Conservation (phyloP, 2,797 vertebrate species). For the Pristis pectinata region DNA sequence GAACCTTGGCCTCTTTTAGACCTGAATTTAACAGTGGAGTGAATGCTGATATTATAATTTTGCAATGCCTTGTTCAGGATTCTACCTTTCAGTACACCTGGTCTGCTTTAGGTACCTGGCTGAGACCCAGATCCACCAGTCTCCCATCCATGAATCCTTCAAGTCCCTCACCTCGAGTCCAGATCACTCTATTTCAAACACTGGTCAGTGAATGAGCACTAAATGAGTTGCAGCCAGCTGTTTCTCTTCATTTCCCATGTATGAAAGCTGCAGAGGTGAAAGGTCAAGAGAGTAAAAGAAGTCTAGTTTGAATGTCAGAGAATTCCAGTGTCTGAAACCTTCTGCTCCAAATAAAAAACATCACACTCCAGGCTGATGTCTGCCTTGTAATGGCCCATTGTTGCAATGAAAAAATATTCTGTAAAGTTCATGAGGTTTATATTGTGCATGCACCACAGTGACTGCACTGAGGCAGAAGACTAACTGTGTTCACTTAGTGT, state of each 20-base stretch:
- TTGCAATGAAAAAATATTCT: not conserved
- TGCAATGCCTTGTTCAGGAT: not conserved
- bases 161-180: not conserved
- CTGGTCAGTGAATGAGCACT: not conserved
- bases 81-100: no score
- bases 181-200: not conserved
- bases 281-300: not conserved
- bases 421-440: not conserved
- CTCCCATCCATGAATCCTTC: not conserved
- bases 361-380: not conserved
- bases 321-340: not conserved
- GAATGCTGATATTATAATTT: not conserved
- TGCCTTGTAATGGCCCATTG: no score
- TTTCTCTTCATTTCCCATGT: not conserved
- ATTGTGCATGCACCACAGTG: not conserved
- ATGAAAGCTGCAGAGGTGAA: not conserved
- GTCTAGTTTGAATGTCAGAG: not conserved
- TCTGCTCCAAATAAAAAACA: not conserved
- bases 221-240: not conserved
- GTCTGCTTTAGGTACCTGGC: not conserved
- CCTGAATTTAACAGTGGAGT: no score
- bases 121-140: not conserved
- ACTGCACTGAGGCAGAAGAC: not conserved
- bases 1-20: no score
- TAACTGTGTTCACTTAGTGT: not conserved